Percentiles rank a stretch among this genome's conserved stretches.
These are phyloP conservation scores for Aquatica leii DNA, from an alignment of 2,888 invertebrate genomes.

Conservation along the genomic window DNA sequence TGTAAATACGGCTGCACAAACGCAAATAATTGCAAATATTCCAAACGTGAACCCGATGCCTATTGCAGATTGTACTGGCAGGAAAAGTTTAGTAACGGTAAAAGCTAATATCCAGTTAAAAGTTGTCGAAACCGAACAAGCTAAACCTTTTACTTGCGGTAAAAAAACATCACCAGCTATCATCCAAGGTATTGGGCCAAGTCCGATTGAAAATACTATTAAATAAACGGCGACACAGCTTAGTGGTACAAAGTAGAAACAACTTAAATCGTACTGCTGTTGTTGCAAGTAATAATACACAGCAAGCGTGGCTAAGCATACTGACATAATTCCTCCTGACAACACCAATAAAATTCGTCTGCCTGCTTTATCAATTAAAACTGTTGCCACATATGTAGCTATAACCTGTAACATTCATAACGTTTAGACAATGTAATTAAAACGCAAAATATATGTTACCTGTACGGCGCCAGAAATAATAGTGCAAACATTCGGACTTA, in stretches of 20 bases:
- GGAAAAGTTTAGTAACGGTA: slow-evolving; percentile 69
- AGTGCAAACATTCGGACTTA: slow-evolving; percentile 54
- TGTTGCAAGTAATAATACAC: slow-evolving; percentile 56
- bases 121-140: slow-evolving; percentile 73
- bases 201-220: slow-evolving; percentile 69
- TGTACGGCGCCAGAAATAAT: slow-evolving; percentile 61
- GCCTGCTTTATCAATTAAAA: slow-evolving; percentile 68
- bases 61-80: slow-evolving; percentile 65
- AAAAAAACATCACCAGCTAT: slow-evolving; percentile 75
- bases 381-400: slow-evolving; percentile 66
- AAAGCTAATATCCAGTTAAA: slow-evolving; percentile 77
- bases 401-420: slow-evolving; percentile 59
- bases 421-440: too few relatives aligned
- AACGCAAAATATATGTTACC: slow-evolving; percentile 41
- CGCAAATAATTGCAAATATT: slow-evolving; percentile 70
- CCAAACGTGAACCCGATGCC: slow-evolving; percentile 72
- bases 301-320: slow-evolving; percentile 62
- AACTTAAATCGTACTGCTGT: slow-evolving; percentile 42
- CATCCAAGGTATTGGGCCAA: slow-evolving; percentile 78
- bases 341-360: slow-evolving; percentile 69
- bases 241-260: slow-evolving; percentile 46
- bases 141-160: slow-evolving; percentile 68
- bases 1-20: slow-evolving; percentile 70
- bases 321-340: slow-evolving; percentile 67
- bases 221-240: slow-evolving; percentile 46